Conservation (phyloP, 1,140 invertebrate species). For the Hormaphis cornu region DNA sequence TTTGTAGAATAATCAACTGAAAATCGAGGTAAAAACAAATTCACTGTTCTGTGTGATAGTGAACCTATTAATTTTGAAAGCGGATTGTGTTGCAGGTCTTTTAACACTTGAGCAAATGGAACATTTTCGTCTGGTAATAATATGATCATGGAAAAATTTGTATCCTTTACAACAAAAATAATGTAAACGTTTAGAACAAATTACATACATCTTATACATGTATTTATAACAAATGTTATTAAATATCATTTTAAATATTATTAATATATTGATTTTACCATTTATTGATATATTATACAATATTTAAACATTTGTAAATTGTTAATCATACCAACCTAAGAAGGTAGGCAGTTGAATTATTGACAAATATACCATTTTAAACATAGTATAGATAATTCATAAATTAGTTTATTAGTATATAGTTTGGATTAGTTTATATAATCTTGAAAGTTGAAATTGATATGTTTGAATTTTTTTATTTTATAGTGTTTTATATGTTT, state of each 20-base stretch:
- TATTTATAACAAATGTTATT: not conserved
- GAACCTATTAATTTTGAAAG: slow-evolving; percentile 47
- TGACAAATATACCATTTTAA: no score
- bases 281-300: no score
- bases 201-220: not conserved
- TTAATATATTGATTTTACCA: no score
- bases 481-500: no score
- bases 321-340: no score
- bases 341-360: no score
- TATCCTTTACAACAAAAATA: slow-evolving; percentile 47
- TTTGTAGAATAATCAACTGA: slow-evolving; percentile 55
- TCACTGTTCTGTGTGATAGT: slow-evolving; percentile 48
- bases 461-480: no score
- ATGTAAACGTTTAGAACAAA: not conserved
- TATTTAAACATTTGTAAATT: no score
- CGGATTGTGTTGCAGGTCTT: slow-evolving; percentile 49
- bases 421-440: no score
- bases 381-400: no score
- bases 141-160: slow-evolving; percentile 56
- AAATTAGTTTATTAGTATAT: no score
- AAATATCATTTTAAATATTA: not conserved
- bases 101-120: slow-evolving; percentile 45
- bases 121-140: slow-evolving; percentile 50
- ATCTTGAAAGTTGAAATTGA: no score
- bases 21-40: slow-evolving; percentile 62